These are phyloP conservation scores for Rotaria sp. DNA, from an alignment of 2,888 invertebrate genomes.

Conservation along the genomic window DNA sequence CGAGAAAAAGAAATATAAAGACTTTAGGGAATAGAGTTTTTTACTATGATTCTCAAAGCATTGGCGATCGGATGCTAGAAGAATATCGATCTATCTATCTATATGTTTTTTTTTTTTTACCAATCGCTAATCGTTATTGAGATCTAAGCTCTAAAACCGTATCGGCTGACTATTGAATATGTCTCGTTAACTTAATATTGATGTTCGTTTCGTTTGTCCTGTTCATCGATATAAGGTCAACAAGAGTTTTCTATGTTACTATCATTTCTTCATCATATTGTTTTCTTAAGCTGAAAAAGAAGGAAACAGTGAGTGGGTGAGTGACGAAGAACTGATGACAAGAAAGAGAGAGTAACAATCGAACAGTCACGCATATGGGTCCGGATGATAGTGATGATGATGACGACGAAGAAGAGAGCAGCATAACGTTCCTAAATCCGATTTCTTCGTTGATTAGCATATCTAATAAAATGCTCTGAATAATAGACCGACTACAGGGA, in stretches of 20 bases:
- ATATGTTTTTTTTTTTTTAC: background rate
- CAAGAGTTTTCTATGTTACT: background rate
- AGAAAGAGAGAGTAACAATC: background rate
- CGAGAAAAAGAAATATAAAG: background rate
- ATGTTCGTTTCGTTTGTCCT: background rate
- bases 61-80: background rate
- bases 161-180: background rate
- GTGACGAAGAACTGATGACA: background rate
- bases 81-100: background rate
- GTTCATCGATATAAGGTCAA: background rate
- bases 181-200: constrained; percentile 26
- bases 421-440: background rate
- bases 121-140: constrained; percentile 17
- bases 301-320: background rate
- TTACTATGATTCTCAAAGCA: background rate
- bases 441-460: constrained; percentile 7
- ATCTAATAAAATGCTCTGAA: background rate
- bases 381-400: background rate
- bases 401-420: background rate
- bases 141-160: background rate
- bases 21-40: background rate
- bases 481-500: background rate
- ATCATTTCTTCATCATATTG: background rate
- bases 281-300: background rate
- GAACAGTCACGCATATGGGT: background rate